Conservation (phyloP, 2,797 vertebrate species). For the Tragelaphus oryx region DNA sequence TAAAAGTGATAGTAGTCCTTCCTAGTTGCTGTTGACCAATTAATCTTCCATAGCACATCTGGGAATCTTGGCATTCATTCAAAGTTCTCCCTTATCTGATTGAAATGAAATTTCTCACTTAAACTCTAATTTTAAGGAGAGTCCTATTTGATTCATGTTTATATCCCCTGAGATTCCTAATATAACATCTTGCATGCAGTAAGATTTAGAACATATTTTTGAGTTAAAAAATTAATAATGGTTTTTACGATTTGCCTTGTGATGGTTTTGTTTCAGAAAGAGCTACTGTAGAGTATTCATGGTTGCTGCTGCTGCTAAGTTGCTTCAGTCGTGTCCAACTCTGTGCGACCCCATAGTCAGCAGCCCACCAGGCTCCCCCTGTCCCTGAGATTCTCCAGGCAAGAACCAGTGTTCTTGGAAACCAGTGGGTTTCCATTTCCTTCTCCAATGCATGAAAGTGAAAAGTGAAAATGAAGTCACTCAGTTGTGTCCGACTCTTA, state of each 20-base stretch:
- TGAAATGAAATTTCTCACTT: conserved; percentile 7
- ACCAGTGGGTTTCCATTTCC: no score
- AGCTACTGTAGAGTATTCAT: background rate
- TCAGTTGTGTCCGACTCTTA: no score
- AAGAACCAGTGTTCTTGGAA: no score
- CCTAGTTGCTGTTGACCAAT: background rate
- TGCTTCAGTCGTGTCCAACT: accelerated
- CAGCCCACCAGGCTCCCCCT: no score
- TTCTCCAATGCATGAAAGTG: no score
- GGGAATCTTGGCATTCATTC: background rate
- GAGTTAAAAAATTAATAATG: background rate
- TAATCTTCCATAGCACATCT: background rate
- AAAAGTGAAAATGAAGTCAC: no score
- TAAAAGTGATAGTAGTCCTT: background rate
- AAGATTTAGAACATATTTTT: background rate
- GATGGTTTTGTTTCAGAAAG: background rate
- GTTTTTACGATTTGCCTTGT: background rate
- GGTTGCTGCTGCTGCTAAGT: background rate
- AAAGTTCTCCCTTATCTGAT: background rate
- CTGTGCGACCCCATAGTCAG: accelerated
- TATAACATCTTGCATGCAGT: background rate
- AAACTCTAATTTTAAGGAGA: background rate
- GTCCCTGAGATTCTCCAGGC: no score
- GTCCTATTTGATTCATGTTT: background rate
- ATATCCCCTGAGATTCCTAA: background rate